Base-by-base conservation (phyloP, 2,888 invertebrate genomes). In the Amaurobius ferox region DNA sequence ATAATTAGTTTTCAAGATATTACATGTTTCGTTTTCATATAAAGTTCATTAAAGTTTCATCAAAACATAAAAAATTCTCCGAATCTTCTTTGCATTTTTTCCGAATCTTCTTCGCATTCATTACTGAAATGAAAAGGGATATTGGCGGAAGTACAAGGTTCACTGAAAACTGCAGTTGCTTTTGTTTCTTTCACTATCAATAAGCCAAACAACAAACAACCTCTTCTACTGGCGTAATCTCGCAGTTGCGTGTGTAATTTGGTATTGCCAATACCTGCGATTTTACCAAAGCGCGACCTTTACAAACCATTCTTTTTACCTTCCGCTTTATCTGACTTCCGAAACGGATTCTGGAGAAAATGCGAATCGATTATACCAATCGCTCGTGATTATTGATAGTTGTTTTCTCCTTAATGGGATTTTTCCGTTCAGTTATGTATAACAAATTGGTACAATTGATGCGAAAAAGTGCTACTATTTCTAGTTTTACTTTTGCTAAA, bases 201-300 rank as follows among this genome's bases (percentile, higher is more conserved):
- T n/a, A n/a, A n/a, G n/a, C n/a, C n/a, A n/a, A n/a, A n/a, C n/a
- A n/a, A n/a, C n/a, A n/a, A n/a, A n/a, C n/a, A n/a, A n/a, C n/a
- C n/a, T n/a, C n/a, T n/a, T n/a, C n/a, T n/a, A n/a, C n/a, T n/a
- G n/a, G n/a, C n/a, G n/a, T n/a, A n/a, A n/a, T n/a, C n/a, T n/a
- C 16, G 44, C n/a, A 13, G 1, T 55, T 55, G 55, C 55, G 55
- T 55, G 55, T 23, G 23, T 55, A 23, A 23, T 23, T 11, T 55
- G 7, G 2, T 23, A 23, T 16, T 16, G 2, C 16, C 44, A 44
- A 44, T 44, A 44, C 2, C 6, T 11, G n/a, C 62, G 71, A 64
- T 71, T 44, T 64, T 32, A 71, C 13, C 66, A 29, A 80, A 80
- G 80, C 72, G 67, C 74, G 61, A 74, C 80, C 80, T 74, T 44